phyloP scores from a whole-genome alignment of 2,113 vertebrate genomes.

The Misgurnus anguillicaudatus region DNA sequence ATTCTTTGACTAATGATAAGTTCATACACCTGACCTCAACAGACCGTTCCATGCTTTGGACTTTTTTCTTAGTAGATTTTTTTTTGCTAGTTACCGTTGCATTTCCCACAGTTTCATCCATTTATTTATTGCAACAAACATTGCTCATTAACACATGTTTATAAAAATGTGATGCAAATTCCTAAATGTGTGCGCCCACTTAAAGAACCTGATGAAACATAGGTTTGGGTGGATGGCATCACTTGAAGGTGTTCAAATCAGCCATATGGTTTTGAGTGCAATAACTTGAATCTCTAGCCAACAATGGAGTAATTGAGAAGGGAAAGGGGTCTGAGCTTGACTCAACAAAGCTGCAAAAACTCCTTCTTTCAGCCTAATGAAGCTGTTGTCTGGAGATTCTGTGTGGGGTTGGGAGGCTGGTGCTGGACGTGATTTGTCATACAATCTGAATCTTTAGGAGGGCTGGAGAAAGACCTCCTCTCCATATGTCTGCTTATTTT shows the following conservation, averaged over 20 bases:
- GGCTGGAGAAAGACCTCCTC: constrained; percentile 75
- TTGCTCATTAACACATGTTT: not conserved
- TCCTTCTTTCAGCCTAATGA: constrained; percentile 79
- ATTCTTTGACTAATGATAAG: constrained; percentile 59
- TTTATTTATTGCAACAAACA: not conserved
- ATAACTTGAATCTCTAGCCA: constrained; percentile 71
- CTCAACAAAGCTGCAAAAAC: constrained; percentile 77
- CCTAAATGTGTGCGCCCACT: constrained; percentile 20
- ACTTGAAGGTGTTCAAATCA: constrained; percentile 53
- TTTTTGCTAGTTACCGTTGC: not conserved
- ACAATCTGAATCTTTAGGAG: constrained; percentile 82
- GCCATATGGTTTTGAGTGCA: constrained; percentile 74
- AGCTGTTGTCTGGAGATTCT: constrained; percentile 73
- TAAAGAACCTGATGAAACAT: not conserved
- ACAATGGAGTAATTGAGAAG: constrained; percentile 76
- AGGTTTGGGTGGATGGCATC: constrained; percentile 39
- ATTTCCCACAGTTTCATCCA: no score
- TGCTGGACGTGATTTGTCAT: constrained; percentile 80
- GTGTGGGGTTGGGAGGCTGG: constrained; percentile 55
- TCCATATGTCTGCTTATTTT: constrained; percentile 81
- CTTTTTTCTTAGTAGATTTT: constrained; percentile 31
- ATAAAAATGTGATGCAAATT: not conserved
- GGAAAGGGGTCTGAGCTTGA: constrained; percentile 72
- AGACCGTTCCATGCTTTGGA: constrained; percentile 40
- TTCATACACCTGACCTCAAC: constrained; percentile 59